Evolutionary conservation across 1,140 invertebrate genomes (phyloP).

Genomic region (Orchestia grillus): DNA sequence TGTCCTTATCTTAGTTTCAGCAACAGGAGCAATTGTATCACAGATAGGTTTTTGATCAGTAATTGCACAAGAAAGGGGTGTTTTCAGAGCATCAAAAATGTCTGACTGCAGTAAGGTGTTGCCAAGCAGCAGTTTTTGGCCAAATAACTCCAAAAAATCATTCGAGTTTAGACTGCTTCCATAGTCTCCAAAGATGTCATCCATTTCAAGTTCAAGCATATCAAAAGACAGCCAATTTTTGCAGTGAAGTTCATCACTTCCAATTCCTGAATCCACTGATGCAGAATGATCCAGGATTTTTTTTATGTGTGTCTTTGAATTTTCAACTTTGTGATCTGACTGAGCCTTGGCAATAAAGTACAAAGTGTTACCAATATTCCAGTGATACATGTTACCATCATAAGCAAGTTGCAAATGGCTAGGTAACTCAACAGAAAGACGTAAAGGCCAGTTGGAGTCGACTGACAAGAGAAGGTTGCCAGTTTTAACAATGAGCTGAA

Average conservation of each 20-base stretch:
- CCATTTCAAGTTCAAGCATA: neutral
- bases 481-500: neutral
- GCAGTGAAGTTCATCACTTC: slow-evolving; percentile 1
- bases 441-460: neutral
- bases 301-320: neutral
- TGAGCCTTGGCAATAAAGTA: neutral
- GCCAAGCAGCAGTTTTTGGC: neutral
- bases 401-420: neutral
- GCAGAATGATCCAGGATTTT: neutral
- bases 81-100: neutral
- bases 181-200: neutral
- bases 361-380: neutral
- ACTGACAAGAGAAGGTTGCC: neutral
- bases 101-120: neutral
- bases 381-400: neutral
- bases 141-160: neutral
- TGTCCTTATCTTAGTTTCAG: neutral
- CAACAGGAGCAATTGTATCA: slow-evolving; percentile 37
- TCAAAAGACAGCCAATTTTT: slow-evolving; percentile 21
- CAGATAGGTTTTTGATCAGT: slow-evolving; percentile 46
- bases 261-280: slow-evolving; percentile 27
- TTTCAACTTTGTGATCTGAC: neutral
- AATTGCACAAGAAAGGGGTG: slow-evolving; percentile 7
- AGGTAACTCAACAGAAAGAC: neutral
- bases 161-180: neutral